Evolutionary conservation across 2,113 vertebrate genomes (phyloP).

Genomic region (Lophura nycthemera): DNA sequence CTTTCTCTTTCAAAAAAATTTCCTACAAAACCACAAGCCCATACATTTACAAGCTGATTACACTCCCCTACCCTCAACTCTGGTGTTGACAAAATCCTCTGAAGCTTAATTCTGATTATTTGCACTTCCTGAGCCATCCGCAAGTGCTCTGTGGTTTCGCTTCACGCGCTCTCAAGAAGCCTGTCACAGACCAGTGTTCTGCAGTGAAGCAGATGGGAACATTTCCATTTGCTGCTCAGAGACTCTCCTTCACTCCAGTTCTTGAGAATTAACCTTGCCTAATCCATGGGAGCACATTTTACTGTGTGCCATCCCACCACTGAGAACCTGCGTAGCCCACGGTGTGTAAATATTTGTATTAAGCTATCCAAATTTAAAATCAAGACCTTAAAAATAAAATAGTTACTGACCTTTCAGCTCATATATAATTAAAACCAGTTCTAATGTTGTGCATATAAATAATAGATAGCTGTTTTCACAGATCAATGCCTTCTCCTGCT

Average conservation of each 20-base stretch:
- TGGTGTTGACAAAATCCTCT: neutral
- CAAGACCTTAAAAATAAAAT: constrained; percentile 67
- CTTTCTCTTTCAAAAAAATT: neutral
- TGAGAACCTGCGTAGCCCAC: neutral
- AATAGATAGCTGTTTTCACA: constrained; percentile 72
- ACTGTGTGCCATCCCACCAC: neutral
- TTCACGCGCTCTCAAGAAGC: neutral
- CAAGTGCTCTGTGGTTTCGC: neutral
- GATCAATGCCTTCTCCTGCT: constrained; percentile 64
- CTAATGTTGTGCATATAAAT: constrained; percentile 73
- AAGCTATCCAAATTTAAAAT: constrained; percentile 36
- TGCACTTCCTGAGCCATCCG: neutral
- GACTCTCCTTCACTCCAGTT: neutral
- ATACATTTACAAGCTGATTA: neutral
- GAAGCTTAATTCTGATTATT: neutral
- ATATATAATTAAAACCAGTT: constrained; percentile 71
- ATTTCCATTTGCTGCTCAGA: neutral
- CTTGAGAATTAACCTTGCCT: neutral
- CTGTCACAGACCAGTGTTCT: neutral
- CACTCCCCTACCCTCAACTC: neutral
- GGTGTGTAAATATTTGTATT: neutral
- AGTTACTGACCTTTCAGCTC: constrained; percentile 71
- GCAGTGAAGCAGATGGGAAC: neutral
- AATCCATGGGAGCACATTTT: neutral
- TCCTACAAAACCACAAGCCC: neutral